These are phyloP conservation scores for Oryctolagus cuniculus DNA, from an alignment of 2,113 vertebrate genomes.

Conservation along the genomic window DNA sequence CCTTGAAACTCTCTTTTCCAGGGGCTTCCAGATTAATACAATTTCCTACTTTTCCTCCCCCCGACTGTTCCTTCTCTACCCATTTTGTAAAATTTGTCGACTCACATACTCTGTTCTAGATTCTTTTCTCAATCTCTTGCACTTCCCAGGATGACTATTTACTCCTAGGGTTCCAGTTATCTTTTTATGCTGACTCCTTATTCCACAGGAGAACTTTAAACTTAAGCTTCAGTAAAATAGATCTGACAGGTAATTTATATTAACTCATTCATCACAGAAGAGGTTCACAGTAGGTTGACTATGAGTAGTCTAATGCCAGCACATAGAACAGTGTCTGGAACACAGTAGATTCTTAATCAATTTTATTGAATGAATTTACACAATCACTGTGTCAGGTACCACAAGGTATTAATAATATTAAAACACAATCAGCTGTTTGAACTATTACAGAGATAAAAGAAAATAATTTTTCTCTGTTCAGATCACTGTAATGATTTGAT, in stretches of 20 bases:
- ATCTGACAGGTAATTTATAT: slow-evolving; percentile 6
- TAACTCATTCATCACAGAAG: slow-evolving; percentile 38
- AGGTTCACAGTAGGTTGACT: not conserved
- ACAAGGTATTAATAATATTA: slow-evolving; percentile 34
- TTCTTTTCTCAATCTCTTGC: not conserved
- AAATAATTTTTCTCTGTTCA: slow-evolving; percentile 28
- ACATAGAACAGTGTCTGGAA: slow-evolving; percentile 32
- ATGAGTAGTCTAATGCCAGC: not conserved
- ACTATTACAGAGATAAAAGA: slow-evolving; percentile 39
- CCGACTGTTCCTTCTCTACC: not conserved
- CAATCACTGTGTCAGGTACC: slow-evolving; percentile 15
- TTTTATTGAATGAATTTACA: slow-evolving; percentile 67
- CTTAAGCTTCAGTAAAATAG: slow-evolving; percentile 40
- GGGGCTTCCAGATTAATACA: not conserved
- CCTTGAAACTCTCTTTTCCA: slow-evolving; percentile 44
- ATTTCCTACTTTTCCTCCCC: not conserved
- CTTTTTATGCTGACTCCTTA: not conserved
- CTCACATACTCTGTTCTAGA: slow-evolving; percentile 21
- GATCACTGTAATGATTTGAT: slow-evolving; percentile 2
- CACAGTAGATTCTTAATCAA: not conserved
- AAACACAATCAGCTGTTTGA: slow-evolving; percentile 53
- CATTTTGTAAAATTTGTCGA: slow-evolving; percentile 54
- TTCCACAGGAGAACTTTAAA: slow-evolving; percentile 21
- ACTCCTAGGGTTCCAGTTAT: slow-evolving; percentile 18
- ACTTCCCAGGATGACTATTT: slow-evolving; percentile 33